Base-by-base conservation (phyloP, 2,888 invertebrate genomes). In the Amiota minor region DNA sequence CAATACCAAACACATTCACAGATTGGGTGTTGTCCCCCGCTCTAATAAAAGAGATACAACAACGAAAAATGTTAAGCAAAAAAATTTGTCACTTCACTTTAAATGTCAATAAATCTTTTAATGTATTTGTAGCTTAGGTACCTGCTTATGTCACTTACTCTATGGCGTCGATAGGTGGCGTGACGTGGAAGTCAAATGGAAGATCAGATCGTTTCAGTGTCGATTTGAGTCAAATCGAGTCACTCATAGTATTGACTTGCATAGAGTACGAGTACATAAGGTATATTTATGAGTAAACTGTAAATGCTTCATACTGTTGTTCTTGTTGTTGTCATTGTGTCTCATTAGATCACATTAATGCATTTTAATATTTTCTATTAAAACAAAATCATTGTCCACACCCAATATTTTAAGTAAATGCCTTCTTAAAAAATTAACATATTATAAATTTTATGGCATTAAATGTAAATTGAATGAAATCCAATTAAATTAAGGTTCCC, bases 11-110 rank as follows among this genome's bases (percentile, higher is more conserved):
- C 2, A 35, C 35, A 35, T 35, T 6, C 35, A 35, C 35, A 35
- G 35, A 16, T 59, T 18, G 59, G 59, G 59, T 18, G 59, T 35
- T 35, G 35, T 35, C 35, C 35, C 6, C 35, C 6, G 35, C 35
- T 35, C 35, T 20, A 59, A 20, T 20, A 59, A 59, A 35, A 11
- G 10, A 59, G 23, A 59, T 16, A 59, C n/a, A 59, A 23, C 18
- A 18, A 18, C 18, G 20, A 20, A 16, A 20, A 59, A 49, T 35
- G 45, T 50, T 50, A n/a, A 50, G 11, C 3, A 59, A 71, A 62
- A 50, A 71, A 71, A 71, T 56, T 76, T 74, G 68, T 74, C 74
- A 71, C 69, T 76, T 61, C n/a, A n/a, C 20, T 55, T 64, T 71
- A 62, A 62, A 70, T 70, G 71, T 50, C 71, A 71, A 62, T 62